These are phyloP conservation scores for Microtus californicus DNA, from an alignment of 2,797 vertebrate genomes.

Conservation along the genomic window DNA sequence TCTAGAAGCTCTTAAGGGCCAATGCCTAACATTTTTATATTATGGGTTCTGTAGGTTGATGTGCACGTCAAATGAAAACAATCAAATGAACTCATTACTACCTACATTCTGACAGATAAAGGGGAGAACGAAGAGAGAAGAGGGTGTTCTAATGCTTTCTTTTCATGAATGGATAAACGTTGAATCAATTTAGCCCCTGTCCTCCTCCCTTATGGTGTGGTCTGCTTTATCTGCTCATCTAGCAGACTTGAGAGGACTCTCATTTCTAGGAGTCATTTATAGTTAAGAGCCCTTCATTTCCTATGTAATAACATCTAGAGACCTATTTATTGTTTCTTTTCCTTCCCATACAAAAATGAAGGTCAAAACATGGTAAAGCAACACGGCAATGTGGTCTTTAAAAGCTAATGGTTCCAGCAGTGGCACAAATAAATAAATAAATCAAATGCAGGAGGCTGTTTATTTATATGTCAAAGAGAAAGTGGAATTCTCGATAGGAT, in stretches of 20 bases:
- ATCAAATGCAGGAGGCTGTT: constrained; percentile 59
- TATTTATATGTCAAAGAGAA: constrained; percentile 69
- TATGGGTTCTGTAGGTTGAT: neutral
- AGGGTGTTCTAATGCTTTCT: neutral
- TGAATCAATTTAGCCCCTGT: neutral
- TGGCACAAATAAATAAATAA: constrained; percentile 57
- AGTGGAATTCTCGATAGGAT: constrained; percentile 62
- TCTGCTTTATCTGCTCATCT: neutral
- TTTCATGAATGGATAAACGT: constrained; percentile 28
- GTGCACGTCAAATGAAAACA: neutral
- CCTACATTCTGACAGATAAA: neutral
- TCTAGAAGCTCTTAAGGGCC: neutral
- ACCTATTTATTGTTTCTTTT: constrained; percentile 4
- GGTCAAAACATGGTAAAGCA: constrained; percentile 42
- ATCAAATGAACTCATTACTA: neutral
- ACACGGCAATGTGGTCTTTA: neutral
- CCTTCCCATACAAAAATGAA: constrained; percentile 1
- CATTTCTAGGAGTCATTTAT: neutral
- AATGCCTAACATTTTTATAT: neutral
- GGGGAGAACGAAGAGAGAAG: neutral
- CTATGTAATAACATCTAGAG: neutral
- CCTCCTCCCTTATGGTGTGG: neutral
- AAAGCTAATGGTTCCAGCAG: constrained; percentile 1
- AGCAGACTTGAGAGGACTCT: neutral
- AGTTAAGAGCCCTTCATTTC: constrained; percentile 4